Evolutionary conservation across 2,797 vertebrate species (phyloP).

Genomic region (Trichosurus vulpecula): DNA sequence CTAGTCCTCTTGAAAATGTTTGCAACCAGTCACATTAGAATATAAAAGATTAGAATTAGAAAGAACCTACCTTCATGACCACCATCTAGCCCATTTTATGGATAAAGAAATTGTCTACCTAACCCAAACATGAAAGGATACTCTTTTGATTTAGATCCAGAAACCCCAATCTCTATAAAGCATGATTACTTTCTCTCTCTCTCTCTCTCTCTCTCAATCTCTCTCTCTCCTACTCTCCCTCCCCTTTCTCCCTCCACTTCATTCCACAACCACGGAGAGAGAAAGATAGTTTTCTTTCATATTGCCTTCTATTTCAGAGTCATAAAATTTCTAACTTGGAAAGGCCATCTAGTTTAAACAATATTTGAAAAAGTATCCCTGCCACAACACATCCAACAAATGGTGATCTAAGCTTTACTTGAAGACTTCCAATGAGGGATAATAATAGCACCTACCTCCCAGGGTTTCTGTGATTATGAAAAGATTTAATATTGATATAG

Average conservation of each 20-base stretch:
- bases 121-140: not conserved
- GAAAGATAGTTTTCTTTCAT: not conserved
- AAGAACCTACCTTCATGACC: too few relatives aligned
- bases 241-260: too few relatives aligned
- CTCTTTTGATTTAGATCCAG: too few relatives aligned
- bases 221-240: too few relatives aligned
- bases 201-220: too few relatives aligned
- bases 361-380: not conserved
- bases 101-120: not conserved
- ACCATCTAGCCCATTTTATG: too few relatives aligned
- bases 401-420: not conserved
- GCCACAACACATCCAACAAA: not conserved
- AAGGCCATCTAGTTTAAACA: not conserved
- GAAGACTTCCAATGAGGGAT: not conserved
- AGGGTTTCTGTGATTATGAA: not conserved
- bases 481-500: not conserved
- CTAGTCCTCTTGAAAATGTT: not conserved
- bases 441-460: not conserved
- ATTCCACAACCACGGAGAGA: too few relatives aligned
- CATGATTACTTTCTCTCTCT: too few relatives aligned
- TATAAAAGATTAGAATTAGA: not conserved
- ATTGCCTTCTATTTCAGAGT: not conserved
- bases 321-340: not conserved
- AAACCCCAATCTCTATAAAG: too few relatives aligned
- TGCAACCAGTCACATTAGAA: not conserved